Conservation (phyloP, 1,140 invertebrate species). For the Bicyclus anynana region DNA sequence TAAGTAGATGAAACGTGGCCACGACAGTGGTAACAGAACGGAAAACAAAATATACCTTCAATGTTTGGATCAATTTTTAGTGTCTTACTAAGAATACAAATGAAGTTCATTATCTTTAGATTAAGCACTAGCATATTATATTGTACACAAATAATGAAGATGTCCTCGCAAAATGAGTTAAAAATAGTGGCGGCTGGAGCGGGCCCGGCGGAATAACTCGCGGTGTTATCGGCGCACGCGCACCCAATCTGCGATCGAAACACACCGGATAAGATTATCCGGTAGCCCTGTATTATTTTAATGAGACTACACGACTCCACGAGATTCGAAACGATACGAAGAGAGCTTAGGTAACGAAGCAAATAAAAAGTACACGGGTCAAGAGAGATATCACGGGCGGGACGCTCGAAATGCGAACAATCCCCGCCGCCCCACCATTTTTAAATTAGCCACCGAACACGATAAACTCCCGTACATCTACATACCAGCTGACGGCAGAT, state of each 20-base stretch:
- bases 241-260: conserved; percentile 74
- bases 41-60: no score
- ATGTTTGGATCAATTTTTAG: no score
- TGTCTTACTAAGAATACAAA: no score
- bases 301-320: conserved; percentile 74
- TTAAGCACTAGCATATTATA: no score
- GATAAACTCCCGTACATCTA: conserved; percentile 66
- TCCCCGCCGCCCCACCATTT: conserved; percentile 45
- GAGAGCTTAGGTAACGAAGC: conserved; percentile 71
- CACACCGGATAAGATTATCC: conserved; percentile 76
- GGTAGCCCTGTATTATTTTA: conserved; percentile 76
- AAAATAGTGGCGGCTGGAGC: conserved; percentile 65
- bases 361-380: conserved; percentile 70
- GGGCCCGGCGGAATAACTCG: conserved; percentile 68
- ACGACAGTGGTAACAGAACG: no score
- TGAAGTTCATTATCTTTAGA: no score
- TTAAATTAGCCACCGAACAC: conserved; percentile 70
- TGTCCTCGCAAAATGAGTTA: conserved; percentile 66
- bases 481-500: conserved; percentile 74
- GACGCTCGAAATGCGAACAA: conserved; percentile 41
- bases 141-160: conserved; percentile 64
- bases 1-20: no score
- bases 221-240: conserved; percentile 72
- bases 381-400: conserved; percentile 68
- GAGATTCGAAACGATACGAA: conserved; percentile 71